These are phyloP conservation scores for Drosophila birchii DNA, from an alignment of 2,888 invertebrate genomes.

Conservation along the genomic window DNA sequence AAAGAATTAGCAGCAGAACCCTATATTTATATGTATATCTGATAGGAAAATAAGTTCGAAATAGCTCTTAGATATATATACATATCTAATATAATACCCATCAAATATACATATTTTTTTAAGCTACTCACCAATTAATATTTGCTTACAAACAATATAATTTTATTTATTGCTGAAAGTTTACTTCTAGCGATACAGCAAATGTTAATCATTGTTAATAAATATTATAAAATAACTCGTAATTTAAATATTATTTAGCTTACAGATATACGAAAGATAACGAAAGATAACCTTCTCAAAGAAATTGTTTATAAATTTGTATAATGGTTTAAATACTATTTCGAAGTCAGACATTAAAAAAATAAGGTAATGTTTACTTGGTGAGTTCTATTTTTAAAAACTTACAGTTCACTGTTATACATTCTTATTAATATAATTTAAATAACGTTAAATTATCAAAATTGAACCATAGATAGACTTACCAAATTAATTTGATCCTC, in stretches of 20 bases:
- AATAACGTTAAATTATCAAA: accelerated
- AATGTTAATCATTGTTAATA: background rate
- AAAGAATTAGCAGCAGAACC: background rate
- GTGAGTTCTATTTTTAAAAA: background rate
- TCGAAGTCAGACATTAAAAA: background rate
- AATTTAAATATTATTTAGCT: background rate
- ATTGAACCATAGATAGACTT: constrained; percentile 85
- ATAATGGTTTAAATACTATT: background rate
- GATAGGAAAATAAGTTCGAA: no score
- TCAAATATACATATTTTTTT: background rate
- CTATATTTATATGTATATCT: no score
- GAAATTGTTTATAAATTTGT: background rate
- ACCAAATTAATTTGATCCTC: constrained; percentile 88
- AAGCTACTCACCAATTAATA: background rate
- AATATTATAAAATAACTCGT: background rate
- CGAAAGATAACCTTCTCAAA: no score
- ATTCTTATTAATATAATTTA: background rate
- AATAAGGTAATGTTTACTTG: background rate
- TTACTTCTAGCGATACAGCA: background rate
- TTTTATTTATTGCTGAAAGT: background rate
- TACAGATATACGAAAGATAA: background rate
- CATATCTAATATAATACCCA: no score
- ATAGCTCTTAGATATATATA: no score
- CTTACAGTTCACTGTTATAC: background rate
- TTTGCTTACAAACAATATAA: background rate